Evolutionary conservation across 2,113 vertebrate species (phyloP).

Genomic region (Nothoprocta pentlandii): DNA sequence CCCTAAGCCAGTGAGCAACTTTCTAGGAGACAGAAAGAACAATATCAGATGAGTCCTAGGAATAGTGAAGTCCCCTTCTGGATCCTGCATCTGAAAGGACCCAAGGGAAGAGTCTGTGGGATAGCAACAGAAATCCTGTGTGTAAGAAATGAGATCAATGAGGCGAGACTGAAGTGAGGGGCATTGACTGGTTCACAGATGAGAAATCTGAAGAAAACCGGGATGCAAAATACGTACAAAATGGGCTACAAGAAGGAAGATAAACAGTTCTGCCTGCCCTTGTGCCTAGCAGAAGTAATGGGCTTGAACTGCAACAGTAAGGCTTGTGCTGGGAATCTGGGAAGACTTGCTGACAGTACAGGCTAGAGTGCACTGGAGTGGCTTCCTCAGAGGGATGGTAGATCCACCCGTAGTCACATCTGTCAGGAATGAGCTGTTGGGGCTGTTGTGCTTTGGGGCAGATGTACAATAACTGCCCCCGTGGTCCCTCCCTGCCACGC

Average conservation of each 20-base stretch:
- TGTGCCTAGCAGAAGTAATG: neutral
- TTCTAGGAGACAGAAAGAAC: neutral
- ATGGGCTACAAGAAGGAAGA: neutral
- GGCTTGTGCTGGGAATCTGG: neutral
- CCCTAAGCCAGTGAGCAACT: neutral
- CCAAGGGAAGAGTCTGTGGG: neutral
- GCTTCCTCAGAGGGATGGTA: no score
- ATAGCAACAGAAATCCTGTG: neutral
- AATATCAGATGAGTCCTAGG: neutral
- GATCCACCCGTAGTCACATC: neutral
- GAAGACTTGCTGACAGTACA: neutral
- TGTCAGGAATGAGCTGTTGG: neutral
- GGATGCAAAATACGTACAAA: neutral
- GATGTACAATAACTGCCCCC: fast-evolving
- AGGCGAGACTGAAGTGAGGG: neutral
- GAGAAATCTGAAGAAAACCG: neutral
- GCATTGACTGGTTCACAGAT: neutral
- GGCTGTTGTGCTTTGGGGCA: neutral
- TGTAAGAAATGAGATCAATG: neutral
- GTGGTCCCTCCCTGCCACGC: fast-evolving
- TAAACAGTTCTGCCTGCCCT: neutral
- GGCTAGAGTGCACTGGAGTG: neutral
- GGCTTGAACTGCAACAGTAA: neutral
- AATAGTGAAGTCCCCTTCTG: neutral
- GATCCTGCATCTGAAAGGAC: neutral